phyloP scores from a whole-genome alignment of 2,888 invertebrate genomes.

The Galerucella nymphaeae region DNA sequence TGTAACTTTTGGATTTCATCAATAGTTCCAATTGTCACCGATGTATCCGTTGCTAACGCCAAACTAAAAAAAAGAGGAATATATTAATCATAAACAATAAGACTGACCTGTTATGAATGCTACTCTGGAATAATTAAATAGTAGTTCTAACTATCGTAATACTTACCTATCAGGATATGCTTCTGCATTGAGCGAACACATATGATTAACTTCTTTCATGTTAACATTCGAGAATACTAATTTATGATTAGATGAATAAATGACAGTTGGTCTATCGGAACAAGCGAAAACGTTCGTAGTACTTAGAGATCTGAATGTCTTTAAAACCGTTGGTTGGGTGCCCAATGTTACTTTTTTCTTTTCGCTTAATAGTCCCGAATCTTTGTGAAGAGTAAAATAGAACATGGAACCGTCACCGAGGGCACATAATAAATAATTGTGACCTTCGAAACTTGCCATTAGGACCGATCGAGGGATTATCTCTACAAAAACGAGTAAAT shows the following conservation, averaged over 20 bases:
- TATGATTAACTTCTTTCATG: constrained; percentile 93
- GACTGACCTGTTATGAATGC: too few species aligned
- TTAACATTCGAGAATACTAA: constrained; percentile 98
- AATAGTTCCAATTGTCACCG: constrained; percentile 94
- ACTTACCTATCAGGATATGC: constrained; percentile 90
- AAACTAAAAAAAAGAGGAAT: constrained; percentile 68
- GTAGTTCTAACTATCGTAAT: neutral
- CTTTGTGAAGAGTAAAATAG: constrained; percentile 88
- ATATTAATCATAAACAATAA: neutral
- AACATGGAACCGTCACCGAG: constrained; percentile 98
- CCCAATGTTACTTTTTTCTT: constrained; percentile 97
- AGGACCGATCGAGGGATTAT: constrained; percentile 96
- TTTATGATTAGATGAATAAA: constrained; percentile 99
- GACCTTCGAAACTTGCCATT: constrained; percentile 93
- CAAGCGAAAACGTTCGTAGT: constrained; percentile 99
- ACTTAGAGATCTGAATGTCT: constrained; percentile 88
- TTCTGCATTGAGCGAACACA: constrained; percentile 96
- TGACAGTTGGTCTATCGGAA: constrained; percentile 97
- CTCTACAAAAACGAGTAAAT: constrained; percentile 69
- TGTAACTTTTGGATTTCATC: constrained; percentile 99
- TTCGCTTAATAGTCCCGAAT: constrained; percentile 81
- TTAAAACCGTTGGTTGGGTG: constrained; percentile 94
- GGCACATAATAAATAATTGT: constrained; percentile 89
- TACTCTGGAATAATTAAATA: too few species aligned
- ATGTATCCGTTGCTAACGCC: constrained; percentile 88